Conservation (phyloP, 2,888 invertebrate species). For the Platynereis dumerilii region DNA sequence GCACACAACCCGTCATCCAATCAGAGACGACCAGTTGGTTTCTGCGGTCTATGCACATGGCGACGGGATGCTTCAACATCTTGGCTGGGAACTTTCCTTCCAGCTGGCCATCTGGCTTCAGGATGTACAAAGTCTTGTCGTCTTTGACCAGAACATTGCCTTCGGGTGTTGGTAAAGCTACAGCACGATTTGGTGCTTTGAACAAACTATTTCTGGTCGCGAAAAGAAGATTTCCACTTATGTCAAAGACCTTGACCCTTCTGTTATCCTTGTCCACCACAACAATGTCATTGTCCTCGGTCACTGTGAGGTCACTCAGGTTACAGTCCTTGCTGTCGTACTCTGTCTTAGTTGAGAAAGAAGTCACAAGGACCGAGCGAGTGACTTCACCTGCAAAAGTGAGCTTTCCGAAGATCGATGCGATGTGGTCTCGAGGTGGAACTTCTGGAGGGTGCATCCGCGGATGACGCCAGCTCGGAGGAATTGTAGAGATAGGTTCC, state of each 20-base stretch:
- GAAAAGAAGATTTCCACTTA: conserved; percentile 20
- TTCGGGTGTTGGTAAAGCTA: conserved; percentile 17
- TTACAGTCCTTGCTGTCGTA: conserved; percentile 31
- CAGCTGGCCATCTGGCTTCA: conserved; percentile 32
- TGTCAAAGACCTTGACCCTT: conserved; percentile 34
- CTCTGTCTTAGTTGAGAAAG: conserved; percentile 30
- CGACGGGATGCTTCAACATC: conserved; percentile 40
- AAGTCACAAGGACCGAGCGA: conserved; percentile 29
- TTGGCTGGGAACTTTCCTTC: conserved; percentile 30
- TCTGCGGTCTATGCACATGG: conserved; percentile 28
- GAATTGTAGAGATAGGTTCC: conserved; percentile 24
- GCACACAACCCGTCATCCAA: conserved; percentile 39
- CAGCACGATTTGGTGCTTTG: conserved; percentile 36
- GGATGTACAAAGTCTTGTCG: conserved; percentile 36
- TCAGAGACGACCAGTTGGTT: conserved; percentile 40
- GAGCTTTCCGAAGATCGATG: conserved; percentile 35
- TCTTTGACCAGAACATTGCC: conserved; percentile 38
- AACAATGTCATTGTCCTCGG: conserved; percentile 33
- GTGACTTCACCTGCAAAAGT: conserved; percentile 42
- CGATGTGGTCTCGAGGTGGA: conserved; percentile 21
- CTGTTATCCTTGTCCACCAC: conserved; percentile 40
- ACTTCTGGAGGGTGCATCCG: conserved; percentile 37
- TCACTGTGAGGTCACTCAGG: conserved; percentile 38
- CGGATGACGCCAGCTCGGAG: conserved; percentile 39
- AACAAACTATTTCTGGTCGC: conserved; percentile 26